phyloP scores from a whole-genome alignment of 2,797 vertebrate genomes.

The Coregonus suidteri region DNA sequence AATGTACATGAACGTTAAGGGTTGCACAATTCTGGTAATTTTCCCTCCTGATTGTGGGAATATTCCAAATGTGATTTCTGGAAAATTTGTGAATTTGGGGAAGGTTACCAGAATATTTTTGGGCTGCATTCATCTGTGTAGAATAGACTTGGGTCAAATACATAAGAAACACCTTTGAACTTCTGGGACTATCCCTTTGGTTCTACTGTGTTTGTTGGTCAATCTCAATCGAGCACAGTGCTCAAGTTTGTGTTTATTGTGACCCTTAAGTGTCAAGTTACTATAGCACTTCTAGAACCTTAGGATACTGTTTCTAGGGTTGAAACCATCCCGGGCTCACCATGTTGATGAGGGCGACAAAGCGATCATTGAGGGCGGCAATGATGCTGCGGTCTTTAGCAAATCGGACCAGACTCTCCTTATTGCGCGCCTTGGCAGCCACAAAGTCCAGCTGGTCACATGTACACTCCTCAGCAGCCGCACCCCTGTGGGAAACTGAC shows the following conservation, averaged over 20 bases:
- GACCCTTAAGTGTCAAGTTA: neutral
- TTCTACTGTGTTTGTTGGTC: neutral
- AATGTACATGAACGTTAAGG: neutral
- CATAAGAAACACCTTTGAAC: too few relatives aligned
- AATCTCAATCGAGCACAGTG: neutral
- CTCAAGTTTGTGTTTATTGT: too few relatives aligned
- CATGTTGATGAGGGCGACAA: conserved; percentile 74
- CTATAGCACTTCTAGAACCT: neutral
- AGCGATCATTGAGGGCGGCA: conserved; percentile 74
- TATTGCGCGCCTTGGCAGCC: conserved; percentile 63
- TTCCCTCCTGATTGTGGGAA: neutral
- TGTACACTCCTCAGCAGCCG: conserved; percentile 39
- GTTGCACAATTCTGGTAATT: neutral
- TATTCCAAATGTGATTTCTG: too few relatives aligned
- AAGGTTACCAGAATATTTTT: too few relatives aligned
- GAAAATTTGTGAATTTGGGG: too few relatives aligned
- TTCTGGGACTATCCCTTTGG: too few relatives aligned
- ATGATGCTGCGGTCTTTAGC: conserved; percentile 68
- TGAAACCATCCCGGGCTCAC: conserved; percentile 56
- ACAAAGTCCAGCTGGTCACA: conserved; percentile 70
- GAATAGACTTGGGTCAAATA: too few relatives aligned
- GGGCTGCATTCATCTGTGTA: too few relatives aligned
- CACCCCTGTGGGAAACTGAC: conserved; percentile 52
- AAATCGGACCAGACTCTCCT: conserved; percentile 63
- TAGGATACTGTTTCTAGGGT: neutral